Base-by-base conservation (phyloP, 2,113 vertebrate genomes). In the Thinocorus orbignyianus region DNA sequence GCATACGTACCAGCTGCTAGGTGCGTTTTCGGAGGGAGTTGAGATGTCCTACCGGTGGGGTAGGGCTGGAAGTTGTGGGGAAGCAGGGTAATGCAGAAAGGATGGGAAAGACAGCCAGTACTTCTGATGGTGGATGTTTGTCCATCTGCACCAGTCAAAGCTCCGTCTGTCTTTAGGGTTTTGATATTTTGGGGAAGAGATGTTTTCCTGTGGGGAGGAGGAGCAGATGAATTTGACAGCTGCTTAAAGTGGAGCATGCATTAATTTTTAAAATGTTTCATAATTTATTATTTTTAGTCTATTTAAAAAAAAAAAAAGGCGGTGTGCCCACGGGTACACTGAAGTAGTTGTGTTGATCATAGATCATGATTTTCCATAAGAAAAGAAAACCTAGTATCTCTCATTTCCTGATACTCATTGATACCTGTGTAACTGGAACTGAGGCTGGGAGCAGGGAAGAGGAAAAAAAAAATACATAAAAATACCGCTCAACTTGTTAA, bases 241-340 rank as follows among this genome's bases (percentile, higher is more conserved):
- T 97, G 95, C 94, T 93, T 98, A 95, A 98, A 97, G 62, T 95
- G 89, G 95, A 96, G 77, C 96, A 92, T 72, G 81, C 92, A 98
- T 98, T 96, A 97, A 98, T 97, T 86, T 98, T 98, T 97, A 86
- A 98, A 97, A 94, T 95, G 95, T 91, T 98, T 94, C 93, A 97
- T 97, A 97, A 97, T 97, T 98, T 73, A 97, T 94, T 93, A 78
- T 77, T 60, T 93, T 93, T 95, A 93, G 95, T 96, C 92, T 96
- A 62, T 83, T 94, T 64, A 64, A 73, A 8, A 20, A 54, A 30
- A 52, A 79, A 88, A 66, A 94, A 90, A 68, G n/a, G 17, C 2
- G 0, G 71, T 80, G 64, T 86, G 60, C 54, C 62, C 77, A 44
- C 13, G 65, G 33, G 65, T 85, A 73, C 17, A 72, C 35, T 90